These are phyloP conservation scores for Seira sanloemensis DNA, from an alignment of 2,888 invertebrate species.

Conservation along the genomic window DNA sequence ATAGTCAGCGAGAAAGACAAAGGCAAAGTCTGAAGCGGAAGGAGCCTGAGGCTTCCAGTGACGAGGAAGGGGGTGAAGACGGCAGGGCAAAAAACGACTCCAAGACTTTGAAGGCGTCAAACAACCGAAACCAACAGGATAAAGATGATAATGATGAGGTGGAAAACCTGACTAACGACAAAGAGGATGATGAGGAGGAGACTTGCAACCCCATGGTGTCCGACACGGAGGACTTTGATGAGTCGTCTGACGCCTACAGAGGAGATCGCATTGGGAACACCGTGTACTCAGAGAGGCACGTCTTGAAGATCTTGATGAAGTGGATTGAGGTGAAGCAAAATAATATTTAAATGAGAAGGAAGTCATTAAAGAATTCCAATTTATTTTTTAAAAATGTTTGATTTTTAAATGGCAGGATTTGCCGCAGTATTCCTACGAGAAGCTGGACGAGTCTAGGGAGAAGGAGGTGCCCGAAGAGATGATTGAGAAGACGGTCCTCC, in stretches of 20 bases:
- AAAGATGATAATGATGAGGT: neutral
- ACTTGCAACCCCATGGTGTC: constrained; percentile 72
- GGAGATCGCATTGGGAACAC: constrained; percentile 90
- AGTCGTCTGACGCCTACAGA: constrained; percentile 58
- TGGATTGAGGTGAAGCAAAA: constrained; percentile 67
- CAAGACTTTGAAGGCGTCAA: constrained; percentile 10
- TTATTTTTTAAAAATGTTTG: too few relatives aligned
- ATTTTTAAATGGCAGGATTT: constrained; percentile 42
- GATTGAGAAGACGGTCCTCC: constrained; percentile 46
- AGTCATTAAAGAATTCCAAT: neutral
- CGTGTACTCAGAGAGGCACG: constrained; percentile 86
- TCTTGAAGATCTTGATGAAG: constrained; percentile 82
- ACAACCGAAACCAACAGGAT: neutral
- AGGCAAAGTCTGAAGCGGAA: constrained; percentile 38
- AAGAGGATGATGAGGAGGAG: constrained; percentile 60
- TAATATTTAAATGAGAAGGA: neutral
- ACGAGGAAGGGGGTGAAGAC: constrained; percentile 15
- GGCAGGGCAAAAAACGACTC: neutral
- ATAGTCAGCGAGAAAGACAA: neutral
- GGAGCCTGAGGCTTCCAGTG: constrained; percentile 24
- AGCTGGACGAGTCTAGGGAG: constrained; percentile 27
- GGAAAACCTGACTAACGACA: neutral
- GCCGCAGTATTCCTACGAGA: constrained; percentile 50
- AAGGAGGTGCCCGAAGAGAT: constrained; percentile 37
- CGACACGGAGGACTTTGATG: constrained; percentile 58